Base-by-base conservation (phyloP, 2,797 vertebrate species). In the Gymnodraco acuticeps region DNA sequence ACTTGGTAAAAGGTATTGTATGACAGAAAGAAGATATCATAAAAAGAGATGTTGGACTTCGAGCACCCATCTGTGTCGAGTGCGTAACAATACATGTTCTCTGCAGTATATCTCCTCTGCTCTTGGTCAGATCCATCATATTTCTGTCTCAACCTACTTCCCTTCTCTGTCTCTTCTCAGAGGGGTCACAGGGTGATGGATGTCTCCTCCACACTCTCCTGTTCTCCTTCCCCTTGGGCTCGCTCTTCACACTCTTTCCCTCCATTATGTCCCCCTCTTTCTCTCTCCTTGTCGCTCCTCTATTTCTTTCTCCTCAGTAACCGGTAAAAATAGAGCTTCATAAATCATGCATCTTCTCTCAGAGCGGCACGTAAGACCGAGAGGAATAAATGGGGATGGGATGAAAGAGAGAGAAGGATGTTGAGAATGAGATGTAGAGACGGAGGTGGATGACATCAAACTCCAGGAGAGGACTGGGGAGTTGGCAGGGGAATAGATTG, bases 321-420 rank as follows among this genome's bases (percentile, higher is more conserved):
- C 93, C 70, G 94, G 91, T 95, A 95, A 96, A 96, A 96, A 96
- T 95, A 96, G 95, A 92, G 87, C 94, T 94, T 95, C 94, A 96
- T 96, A 95, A 96, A 96, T 95, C 95, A 95, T 95, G 94, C 89
- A 95, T 95, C 90, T 87, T 90, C 89, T 91, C 89, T 88, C 87
- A 73, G 87, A 88, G 89, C 78, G 27, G 73, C 48, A 23, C 43
- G 51, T 55, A 86, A 60, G 82, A 87, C 75, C 11, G 17, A 78
- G 77, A 75, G 79, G 56, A 72, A 74, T 61, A 73, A 67, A 83
- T 38, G 33, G 72, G 73, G 17, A 55, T 17, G 48, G 51, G 60
- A 41, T 69, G 72, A 80, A 79, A 70, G 66, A 66, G 68, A 55
- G 72, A 64, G 70, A 71, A 45, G 73, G 81, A 82, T 81, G 87